Percentiles rank a stretch among this genome's conserved stretches.
Evolutionary conservation across 2,113 vertebrate genomes (phyloP).

Genomic region (Probosciger aterrimus): DNA sequence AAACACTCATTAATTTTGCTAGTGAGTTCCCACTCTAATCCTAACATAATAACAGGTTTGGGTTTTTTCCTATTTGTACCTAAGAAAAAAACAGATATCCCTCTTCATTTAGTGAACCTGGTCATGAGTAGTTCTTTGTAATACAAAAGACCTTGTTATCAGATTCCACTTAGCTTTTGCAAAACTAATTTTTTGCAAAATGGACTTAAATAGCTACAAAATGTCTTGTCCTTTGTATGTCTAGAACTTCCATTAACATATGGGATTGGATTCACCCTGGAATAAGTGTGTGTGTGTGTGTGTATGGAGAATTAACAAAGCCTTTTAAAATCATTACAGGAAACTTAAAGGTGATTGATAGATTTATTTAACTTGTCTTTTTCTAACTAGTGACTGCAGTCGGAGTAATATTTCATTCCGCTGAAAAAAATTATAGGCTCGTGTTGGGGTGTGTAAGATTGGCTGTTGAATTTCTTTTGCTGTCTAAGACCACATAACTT

Average conservation of each 20-base stretch:
- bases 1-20: not conserved
- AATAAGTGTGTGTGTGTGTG: not conserved
- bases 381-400: not conserved
- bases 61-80: not conserved
- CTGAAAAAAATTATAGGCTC: not conserved
- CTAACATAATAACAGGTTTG: not conserved
- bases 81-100: not conserved
- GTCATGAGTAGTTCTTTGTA: not conserved
- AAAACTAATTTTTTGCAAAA: not conserved
- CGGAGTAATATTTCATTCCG: not conserved
- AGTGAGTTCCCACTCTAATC: not conserved
- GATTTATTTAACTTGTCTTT: not conserved
- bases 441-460: not conserved
- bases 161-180: not conserved
- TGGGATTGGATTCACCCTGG: not conserved
- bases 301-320: not conserved
- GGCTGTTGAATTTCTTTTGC: not conserved
- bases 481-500: not conserved
- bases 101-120: not conserved
- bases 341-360: not conserved
- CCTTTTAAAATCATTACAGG: not conserved
- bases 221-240: not conserved
- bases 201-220: not conserved
- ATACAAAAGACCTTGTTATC: not conserved
- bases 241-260: not conserved